Percentiles rank a stretch among this genome's conserved stretches.
phyloP scores from a whole-genome alignment of 2,797 vertebrate species.

The Valencia hispanica region DNA sequence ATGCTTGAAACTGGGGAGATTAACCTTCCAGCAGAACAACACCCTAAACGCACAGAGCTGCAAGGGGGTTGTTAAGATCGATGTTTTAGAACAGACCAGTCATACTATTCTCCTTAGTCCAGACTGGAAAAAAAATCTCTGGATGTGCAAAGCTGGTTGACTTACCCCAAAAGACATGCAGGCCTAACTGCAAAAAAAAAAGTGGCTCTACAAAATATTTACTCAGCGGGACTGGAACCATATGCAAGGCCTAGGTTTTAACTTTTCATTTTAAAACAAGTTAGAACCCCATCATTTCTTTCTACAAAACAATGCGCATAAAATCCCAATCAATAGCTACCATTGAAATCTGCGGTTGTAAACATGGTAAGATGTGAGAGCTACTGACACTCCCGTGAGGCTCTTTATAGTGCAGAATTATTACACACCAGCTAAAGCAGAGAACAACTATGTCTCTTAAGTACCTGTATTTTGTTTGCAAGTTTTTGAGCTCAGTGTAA shows the following conservation, averaged over 20 bases:
- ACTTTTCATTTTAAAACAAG: not conserved
- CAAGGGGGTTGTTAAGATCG: not conserved
- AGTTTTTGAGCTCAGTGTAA: conserved; percentile 38
- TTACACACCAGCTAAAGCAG: not conserved
- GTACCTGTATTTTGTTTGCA: conserved; percentile 2
- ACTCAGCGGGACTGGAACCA: not conserved
- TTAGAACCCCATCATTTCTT: not conserved
- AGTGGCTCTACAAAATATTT: not conserved
- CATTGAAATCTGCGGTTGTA: not conserved
- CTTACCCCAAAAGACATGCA: not conserved
- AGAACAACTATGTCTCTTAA: not conserved
- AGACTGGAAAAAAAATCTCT: not conserved
- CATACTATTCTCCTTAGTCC: not conserved
- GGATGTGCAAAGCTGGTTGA: not conserved
- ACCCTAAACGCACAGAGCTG: not conserved
- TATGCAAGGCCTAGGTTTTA: not conserved
- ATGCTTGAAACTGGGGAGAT: not conserved
- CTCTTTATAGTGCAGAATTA: not conserved
- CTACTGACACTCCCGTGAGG: not conserved
- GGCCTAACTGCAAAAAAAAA: not conserved
- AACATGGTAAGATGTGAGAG: not conserved
- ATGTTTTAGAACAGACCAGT: not conserved
- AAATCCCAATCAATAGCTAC: not conserved
- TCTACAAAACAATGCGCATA: not conserved
- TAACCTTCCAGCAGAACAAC: not conserved